Base-by-base conservation (phyloP, 2,888 invertebrate species). In the Phoenoteleia sp. region DNA sequence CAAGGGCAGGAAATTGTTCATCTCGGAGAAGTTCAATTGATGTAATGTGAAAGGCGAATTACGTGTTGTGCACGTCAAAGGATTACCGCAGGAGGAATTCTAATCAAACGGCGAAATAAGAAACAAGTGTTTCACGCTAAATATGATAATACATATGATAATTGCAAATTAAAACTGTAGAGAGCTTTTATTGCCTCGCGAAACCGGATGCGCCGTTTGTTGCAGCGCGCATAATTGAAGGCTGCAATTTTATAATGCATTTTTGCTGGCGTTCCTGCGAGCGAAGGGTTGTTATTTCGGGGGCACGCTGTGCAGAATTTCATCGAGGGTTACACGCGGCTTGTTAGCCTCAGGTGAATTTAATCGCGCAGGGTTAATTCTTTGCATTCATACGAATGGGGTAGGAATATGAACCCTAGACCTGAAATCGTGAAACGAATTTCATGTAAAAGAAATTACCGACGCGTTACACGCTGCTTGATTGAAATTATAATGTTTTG, bases 1-100 rank as follows among this genome's bases (percentile, higher is more conserved):
- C 72, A 69, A 67, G n/a, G n/a, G 69, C 71, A 87, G 87, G 87
- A 87, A 89, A 89, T 89, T 89, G 86, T 87, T 85, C 85, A 87
- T 89, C 81, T 87, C 75, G 83, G 87, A 85, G 85, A 86, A 82
- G 81, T 86, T 86, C 87, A 87, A 87, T 87, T 87, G 80, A 81
- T 74, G 81, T 84, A 79, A 86, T 84, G 74, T 75, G 81, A 67
- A 84, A 83, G 84, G 74, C 77, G 85, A 86, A 85, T 87, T 86
- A 82, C 64, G 56, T 17, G 56, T 56, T 15, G 33, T 7, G 29
- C 56, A 29, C 56, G 33, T 36, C 58, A 58, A 58, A 58, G 58
- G 58, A 58, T 36, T 58, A 29, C 56, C 29, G 17, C 56, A 29
- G 15, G 5, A 17, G 56, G 17, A 56, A 17, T 29, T 29, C 29